These are phyloP conservation scores for Xiphydria camelus DNA, from an alignment of 2,888 invertebrate genomes.

Conservation along the genomic window DNA sequence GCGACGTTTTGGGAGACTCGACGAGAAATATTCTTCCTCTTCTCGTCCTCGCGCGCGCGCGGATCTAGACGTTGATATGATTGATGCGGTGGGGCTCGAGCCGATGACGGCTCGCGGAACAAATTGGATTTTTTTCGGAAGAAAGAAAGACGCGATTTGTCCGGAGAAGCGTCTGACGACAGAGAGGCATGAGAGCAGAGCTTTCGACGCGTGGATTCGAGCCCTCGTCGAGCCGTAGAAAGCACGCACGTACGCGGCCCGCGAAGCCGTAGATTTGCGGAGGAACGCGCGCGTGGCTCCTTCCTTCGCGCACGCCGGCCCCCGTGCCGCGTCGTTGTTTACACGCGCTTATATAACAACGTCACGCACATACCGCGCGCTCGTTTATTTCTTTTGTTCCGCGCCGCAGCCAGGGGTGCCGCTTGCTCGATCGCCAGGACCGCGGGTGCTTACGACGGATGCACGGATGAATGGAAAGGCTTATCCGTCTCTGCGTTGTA, in stretches of 20 bases:
- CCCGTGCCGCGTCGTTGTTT: constrained; percentile 37
- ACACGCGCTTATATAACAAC: constrained; percentile 52
- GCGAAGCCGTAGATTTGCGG: neutral
- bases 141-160: constrained; percentile 22
- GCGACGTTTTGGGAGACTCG: no score
- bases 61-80: constrained; percentile 20
- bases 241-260: neutral
- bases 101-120: constrained; percentile 25
- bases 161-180: constrained; percentile 9
- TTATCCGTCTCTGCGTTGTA: no score
- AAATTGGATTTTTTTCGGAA: constrained; percentile 29
- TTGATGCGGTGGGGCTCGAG: constrained; percentile 23
- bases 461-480: no score
- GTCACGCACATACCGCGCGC: constrained; percentile 52
- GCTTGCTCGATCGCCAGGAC: constrained; percentile 3
- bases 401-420: constrained; percentile 47
- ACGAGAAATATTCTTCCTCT: neutral
- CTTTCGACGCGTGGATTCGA: constrained; percentile 26
- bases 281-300: no score
- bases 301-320: no score
- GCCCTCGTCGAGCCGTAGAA: neutral
- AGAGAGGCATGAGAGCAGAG: constrained; percentile 10
- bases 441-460: no score
- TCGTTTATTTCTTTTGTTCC: constrained; percentile 57
- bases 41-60: constrained; percentile 7